Conservation (phyloP, 2,888 invertebrate genomes). For the Ditylenchus weischeri region DNA sequence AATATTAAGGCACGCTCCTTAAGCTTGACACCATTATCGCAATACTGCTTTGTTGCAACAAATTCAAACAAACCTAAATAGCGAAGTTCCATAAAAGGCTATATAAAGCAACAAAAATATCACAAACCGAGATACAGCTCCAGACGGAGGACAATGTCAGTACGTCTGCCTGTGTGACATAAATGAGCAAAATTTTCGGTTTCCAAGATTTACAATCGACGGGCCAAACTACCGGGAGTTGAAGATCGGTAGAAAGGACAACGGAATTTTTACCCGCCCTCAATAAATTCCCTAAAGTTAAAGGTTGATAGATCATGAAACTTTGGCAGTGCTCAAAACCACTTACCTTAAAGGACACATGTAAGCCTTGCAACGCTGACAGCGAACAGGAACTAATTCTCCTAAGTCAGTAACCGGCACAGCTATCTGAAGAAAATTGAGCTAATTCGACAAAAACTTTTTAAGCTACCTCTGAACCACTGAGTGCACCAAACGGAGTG, state of each 20-base stretch:
- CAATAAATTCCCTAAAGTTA: constrained; percentile 70
- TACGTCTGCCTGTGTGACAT: constrained; percentile 84
- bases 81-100: neutral
- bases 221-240: constrained; percentile 73
- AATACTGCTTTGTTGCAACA: constrained; percentile 93
- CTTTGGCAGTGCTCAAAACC: too few relatives aligned
- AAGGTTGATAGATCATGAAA: too few relatives aligned
- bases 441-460: neutral
- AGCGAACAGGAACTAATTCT: constrained; percentile 87
- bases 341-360: constrained; percentile 91
- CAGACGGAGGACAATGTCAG: constrained; percentile 79
- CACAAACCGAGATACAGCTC: constrained; percentile 73
- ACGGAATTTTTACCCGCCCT: constrained; percentile 90
- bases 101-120: neutral
- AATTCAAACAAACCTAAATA: constrained; percentile 83
- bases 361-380: too few relatives aligned
- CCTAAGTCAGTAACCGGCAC: constrained; percentile 85
- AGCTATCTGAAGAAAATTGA: constrained; percentile 46
- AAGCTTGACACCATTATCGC: constrained; percentile 84
- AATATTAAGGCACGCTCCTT: constrained; percentile 92
- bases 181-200: constrained; percentile 84
- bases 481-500: constrained; percentile 79
- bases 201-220: constrained; percentile 8
- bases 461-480: constrained; percentile 60
- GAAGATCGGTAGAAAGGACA: constrained; percentile 92